Percentiles rank a stretch among this genome's conserved stretches.
Conservation (phyloP, 2,888 invertebrate species). For the Synanthedon vespiformis region DNA sequence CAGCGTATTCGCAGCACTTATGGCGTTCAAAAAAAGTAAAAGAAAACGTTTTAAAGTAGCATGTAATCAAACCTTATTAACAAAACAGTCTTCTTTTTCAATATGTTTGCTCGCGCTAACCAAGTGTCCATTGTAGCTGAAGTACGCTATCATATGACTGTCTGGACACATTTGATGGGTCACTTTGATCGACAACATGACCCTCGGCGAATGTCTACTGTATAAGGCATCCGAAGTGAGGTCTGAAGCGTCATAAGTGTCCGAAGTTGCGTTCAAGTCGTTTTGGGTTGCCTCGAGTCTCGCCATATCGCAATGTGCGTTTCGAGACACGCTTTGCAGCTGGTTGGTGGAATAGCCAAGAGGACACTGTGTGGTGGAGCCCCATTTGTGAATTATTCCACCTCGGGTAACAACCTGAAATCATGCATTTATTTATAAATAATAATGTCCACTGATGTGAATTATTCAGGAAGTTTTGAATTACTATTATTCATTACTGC, state of each 20-base stretch:
- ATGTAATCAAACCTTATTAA: slow-evolving; percentile 55
- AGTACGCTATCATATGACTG: slow-evolving; percentile 67
- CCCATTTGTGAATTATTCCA: slow-evolving; percentile 59
- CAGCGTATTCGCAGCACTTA: background rate
- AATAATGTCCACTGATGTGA: no score
- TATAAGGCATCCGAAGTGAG: slow-evolving; percentile 29
- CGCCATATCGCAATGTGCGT: slow-evolving; percentile 24
- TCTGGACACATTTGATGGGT: slow-evolving; percentile 65
- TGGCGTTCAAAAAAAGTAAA: background rate
- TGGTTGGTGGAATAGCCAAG: slow-evolving; percentile 27
- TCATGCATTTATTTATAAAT: background rate
- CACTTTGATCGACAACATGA: slow-evolving; percentile 53
- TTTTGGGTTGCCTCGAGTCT: background rate
- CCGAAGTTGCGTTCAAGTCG: slow-evolving; percentile 7
- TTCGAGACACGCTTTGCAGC: slow-evolving; percentile 27
- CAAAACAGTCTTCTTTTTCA: slow-evolving; percentile 68
- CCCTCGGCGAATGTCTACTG: slow-evolving; percentile 35
- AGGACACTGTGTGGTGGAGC: slow-evolving; percentile 59
- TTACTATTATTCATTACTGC: no score
- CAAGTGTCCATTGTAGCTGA: slow-evolving; percentile 66
- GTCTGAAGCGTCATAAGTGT: slow-evolving; percentile 5
- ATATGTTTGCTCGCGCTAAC: slow-evolving; percentile 69
- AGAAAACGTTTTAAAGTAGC: slow-evolving; percentile 3
- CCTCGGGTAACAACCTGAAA: slow-evolving; percentile 55
- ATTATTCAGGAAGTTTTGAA: no score